Conservation (phyloP, 1,140 invertebrate genomes). For the Cyphomyrmex costatus region DNA sequence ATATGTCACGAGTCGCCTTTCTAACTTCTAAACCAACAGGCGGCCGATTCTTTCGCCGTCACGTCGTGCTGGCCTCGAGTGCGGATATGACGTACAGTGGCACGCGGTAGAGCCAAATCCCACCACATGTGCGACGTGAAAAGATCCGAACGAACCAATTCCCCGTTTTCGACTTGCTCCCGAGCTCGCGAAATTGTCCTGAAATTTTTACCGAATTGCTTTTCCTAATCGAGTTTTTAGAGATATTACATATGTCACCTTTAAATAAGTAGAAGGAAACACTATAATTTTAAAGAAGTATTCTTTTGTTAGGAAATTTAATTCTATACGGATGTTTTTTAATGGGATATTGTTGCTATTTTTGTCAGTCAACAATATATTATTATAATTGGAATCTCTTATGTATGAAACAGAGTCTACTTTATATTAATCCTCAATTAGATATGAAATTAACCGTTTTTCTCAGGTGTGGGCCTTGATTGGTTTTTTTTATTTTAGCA, state of each 20-base stretch:
- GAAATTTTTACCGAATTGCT: not conserved
- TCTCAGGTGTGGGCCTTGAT: not conserved
- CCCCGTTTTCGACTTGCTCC: not conserved
- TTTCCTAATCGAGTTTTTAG: not conserved
- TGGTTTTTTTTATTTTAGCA: not conserved
- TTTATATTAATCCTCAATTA: not conserved
- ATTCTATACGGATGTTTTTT: not conserved
- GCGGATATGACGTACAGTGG: conserved; percentile 77
- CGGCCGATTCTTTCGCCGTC: conserved; percentile 64
- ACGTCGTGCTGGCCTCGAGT: conserved; percentile 63
- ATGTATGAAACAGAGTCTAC: not conserved
- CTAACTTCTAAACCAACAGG: conserved; percentile 75
- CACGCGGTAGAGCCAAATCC: conserved; percentile 11
- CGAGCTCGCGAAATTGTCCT: conserved; percentile 9
- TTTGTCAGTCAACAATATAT: not conserved
- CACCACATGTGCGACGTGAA: conserved; percentile 52
- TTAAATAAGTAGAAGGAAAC: not conserved
- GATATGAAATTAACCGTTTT: not conserved
- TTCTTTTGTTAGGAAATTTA: not conserved
- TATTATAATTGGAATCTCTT: not conserved
- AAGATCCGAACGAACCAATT: conserved; percentile 12
- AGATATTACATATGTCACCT: not conserved
- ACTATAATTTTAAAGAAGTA: not conserved
- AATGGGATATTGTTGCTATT: not conserved
- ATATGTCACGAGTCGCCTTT: conserved; percentile 71